Conservation (phyloP, 2,888 invertebrate genomes). For the Pseudolycoriella hygida region DNA sequence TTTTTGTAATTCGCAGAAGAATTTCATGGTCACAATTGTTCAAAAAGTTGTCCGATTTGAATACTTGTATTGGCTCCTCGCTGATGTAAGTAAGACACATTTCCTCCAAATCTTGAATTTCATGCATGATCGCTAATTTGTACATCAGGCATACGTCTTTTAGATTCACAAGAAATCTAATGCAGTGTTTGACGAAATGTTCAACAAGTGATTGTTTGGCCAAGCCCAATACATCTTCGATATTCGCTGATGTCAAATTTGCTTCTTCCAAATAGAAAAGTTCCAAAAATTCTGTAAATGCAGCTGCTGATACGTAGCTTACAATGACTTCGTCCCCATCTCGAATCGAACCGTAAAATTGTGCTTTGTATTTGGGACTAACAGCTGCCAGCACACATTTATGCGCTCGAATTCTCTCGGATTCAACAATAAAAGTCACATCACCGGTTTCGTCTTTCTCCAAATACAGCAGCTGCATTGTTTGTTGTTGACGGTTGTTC, state of each 20-base stretch:
- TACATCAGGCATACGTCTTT: neutral
- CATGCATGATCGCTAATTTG: neutral
- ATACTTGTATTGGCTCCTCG: neutral
- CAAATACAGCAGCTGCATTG: neutral
- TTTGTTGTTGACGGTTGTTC: too few relatives aligned
- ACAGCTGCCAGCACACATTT: slow-evolving; percentile 1
- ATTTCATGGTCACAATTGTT: neutral
- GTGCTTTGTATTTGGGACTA: slow-evolving; percentile 1
- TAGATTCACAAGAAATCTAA: neutral
- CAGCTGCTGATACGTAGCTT: neutral
- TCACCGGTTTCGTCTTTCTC: slow-evolving; percentile 2
- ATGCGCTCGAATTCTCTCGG: neutral
- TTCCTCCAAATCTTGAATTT: neutral
- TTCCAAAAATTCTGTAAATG: neutral
- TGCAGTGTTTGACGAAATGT: neutral
- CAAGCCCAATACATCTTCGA: slow-evolving; percentile 1
- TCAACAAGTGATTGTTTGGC: slow-evolving; percentile 1
- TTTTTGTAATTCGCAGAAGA: neutral
- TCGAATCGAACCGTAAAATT: neutral
- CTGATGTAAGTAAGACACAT: neutral
- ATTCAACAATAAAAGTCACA: neutral
- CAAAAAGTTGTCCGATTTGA: neutral
- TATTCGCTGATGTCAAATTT: neutral
- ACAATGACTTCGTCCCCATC: neutral
- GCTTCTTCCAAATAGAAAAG: slow-evolving; percentile 1